These are phyloP conservation scores for Tenthredo notha DNA, from an alignment of 2,888 invertebrate species.

Conservation along the genomic window DNA sequence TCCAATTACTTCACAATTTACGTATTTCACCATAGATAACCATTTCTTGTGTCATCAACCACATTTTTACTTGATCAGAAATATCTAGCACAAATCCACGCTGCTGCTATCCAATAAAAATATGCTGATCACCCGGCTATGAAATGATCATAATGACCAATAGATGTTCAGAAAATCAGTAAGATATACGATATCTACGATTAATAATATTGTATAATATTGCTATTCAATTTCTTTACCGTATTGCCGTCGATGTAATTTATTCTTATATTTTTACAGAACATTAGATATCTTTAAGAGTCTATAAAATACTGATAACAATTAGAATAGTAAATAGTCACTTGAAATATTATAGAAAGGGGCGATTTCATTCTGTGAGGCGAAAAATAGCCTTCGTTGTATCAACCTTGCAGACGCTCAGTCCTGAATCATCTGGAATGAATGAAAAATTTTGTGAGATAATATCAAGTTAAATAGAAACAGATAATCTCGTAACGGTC, in stretches of 20 bases:
- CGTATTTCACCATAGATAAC: neutral
- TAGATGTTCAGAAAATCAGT: too few species aligned
- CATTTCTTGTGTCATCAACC: neutral
- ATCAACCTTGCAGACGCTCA: neutral
- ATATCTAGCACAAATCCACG: neutral
- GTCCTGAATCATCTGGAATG: neutral
- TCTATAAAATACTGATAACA: too few species aligned
- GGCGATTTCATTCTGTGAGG: neutral
- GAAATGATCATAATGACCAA: too few species aligned
- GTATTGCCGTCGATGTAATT: neutral
- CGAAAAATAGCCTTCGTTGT: neutral
- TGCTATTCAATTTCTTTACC: too few species aligned
- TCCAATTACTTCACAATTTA: neutral
- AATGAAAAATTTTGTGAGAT: neutral
- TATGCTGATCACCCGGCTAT: too few species aligned
- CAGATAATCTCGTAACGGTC: too few species aligned
- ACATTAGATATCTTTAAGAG: neutral
- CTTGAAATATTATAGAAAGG: neutral
- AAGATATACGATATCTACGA: too few species aligned
- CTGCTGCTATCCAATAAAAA: neutral
- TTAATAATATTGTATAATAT: too few species aligned
- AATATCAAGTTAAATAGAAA: neutral
- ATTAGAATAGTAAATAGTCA: neutral
- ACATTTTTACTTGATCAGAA: neutral
- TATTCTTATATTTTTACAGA: neutral